Evolutionary conservation across 2,888 invertebrate genomes (phyloP).

Genomic region (Dione vanillae): DNA sequence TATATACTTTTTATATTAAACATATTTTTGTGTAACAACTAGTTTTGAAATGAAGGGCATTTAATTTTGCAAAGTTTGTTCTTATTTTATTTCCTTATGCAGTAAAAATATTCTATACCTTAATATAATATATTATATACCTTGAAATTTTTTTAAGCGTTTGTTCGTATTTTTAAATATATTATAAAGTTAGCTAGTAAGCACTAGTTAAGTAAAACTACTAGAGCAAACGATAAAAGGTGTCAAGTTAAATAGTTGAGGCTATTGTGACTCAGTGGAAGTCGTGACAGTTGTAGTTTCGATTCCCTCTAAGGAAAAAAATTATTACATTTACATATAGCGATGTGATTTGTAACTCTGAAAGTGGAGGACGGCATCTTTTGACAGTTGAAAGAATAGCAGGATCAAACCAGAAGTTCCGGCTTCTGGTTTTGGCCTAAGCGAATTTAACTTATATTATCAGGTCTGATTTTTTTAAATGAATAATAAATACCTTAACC

Average conservation of each 20-base stretch:
- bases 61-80: neutral
- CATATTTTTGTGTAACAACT: neutral
- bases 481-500: neutral
- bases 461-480: neutral
- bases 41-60: neutral
- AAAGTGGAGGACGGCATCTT: no score
- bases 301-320: no score
- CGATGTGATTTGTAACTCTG: no score
- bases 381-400: no score
- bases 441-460: no score
- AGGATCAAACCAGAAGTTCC: no score
- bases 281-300: no score
- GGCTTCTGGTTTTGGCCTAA: no score
- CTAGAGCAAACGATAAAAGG: neutral
- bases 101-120: neutral
- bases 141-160: neutral
- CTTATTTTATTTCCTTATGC: neutral
- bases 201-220: neutral
- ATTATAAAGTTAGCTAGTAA: neutral
- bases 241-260: neutral
- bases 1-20: neutral
- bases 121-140: no score
- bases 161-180: neutral
- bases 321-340: no score
- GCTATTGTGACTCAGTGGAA: no score